phyloP scores from a whole-genome alignment of 2,888 invertebrate species.

The Netelia virgata region DNA sequence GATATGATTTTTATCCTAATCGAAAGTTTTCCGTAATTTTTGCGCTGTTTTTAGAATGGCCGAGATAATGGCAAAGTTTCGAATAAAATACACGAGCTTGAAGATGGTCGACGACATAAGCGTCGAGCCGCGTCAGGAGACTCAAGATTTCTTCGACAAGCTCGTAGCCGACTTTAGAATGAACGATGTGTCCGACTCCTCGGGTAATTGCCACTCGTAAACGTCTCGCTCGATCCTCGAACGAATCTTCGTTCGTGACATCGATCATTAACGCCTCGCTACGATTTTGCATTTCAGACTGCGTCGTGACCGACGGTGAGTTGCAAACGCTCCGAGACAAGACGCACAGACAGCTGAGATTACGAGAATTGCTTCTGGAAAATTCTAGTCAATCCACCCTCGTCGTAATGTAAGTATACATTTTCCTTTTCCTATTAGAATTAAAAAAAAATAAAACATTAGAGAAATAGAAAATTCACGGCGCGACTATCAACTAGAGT shows the following conservation, averaged over 20 bases:
- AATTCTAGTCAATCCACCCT: conserved; percentile 95
- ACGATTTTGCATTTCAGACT: conserved; percentile 85
- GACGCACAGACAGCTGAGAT: conserved; percentile 95
- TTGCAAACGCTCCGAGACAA: conserved; percentile 92
- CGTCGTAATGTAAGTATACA: conserved; percentile 94
- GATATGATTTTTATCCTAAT: neutral
- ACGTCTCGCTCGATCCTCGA: neutral
- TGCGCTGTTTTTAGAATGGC: conserved; percentile 91
- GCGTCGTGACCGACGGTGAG: conserved; percentile 90
- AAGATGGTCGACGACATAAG: conserved; percentile 96
- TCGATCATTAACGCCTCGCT: neutral
- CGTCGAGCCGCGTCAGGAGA: conserved; percentile 91
- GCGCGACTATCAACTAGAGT: neutral
- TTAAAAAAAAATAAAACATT: neutral
- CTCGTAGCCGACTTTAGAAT: conserved; percentile 89
- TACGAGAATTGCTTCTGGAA: conserved; percentile 94
- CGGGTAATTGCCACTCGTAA: conserved; percentile 71
- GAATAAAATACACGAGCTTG: conserved; percentile 96
- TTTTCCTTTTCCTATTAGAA: conserved; percentile 6
- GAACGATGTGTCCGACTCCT: conserved; percentile 75
- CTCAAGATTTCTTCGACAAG: conserved; percentile 90
- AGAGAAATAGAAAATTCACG: neutral
- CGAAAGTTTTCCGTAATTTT: neutral
- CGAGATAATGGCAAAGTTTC: conserved; percentile 95
- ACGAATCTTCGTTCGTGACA: neutral